Base-by-base conservation (phyloP, 2,797 vertebrate genomes). In the Caiman crocodilus region DNA sequence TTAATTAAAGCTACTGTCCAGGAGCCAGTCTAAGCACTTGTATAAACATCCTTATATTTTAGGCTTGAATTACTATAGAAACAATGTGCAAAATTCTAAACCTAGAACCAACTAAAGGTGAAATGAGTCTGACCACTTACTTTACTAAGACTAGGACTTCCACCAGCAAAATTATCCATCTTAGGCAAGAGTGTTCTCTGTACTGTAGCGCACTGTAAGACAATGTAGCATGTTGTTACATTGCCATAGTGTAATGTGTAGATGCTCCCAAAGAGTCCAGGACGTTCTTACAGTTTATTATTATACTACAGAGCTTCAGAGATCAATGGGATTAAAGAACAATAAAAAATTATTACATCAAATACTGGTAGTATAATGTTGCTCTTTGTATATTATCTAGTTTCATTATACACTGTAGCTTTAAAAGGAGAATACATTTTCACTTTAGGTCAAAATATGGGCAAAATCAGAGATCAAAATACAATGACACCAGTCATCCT, bases 141-240 rank as follows among this genome's bases (percentile, higher is more conserved):
- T 8, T 82, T 93, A 95, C 84, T 81, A 35, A 56, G 10, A 42
- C 32, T 55, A 84, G 10, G 79, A 93, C 82, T 84, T 92, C 6
- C 59, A 79, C 1, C 0, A 83, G 90, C 92, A 91, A 10, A 78
- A 84, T 91, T 92, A 84, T 78, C 76, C 16, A 58, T 71, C 17
- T 32, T 56, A 80, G 71, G 32, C 28, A 88, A 50, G 11, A 82
- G 9, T 7, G 55, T 21, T 90, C 73, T 25, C 18, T 59, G 28
- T 9, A 42, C 42, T 42, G 42, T 10, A 42, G 42, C 9, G 3
- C 9, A 10, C 42, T 42, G 42, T 42, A 42, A 42, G 42, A 10
- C 9, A 10, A 42, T 10, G 42, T 42, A 42, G 42, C 9, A 42
- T 42, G 42, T 42, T 42, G 42, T 42, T 42, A 42, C 42, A 42